Evolutionary conservation across 2,797 vertebrate species (phyloP), one percentile per base, ranked within the genome.

Genomic region (Lacerta agilis): DNA sequence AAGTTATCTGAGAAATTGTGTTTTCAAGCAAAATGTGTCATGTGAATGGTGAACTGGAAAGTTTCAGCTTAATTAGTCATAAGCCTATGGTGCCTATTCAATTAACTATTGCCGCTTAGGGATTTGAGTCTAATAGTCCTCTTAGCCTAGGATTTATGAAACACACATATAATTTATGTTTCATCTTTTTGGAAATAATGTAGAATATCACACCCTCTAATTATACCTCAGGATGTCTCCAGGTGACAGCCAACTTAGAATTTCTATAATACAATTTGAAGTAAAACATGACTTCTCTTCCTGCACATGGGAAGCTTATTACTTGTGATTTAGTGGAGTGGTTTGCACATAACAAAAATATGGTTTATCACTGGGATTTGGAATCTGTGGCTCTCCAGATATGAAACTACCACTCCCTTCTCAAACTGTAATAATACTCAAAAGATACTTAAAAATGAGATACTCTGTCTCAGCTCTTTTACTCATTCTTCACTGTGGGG

Each of bases 221-320:
- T 82, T 82, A 82, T 43, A 66, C 5, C 58, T 36, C 23, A 67
- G 61, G 36, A 82, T 82, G 41, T 71, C 41, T 71, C 66, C 8
- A 49, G n/a, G 71, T 55, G 45, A 49, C 29, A 45, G 45, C 29
- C 45, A 23, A 33, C 17, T 49, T 71, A 33, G 5, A 90, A 92
- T 82, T 86, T 84, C 67, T 0, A 23, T 33, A 92, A n/a, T 41
- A 76, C 87, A 0, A 0, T 61, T 90, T 93, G 90, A 90, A 79
- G 80, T 91, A 89, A 91, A 89, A 88, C 13, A 69, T 69, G 36
- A 92, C 92, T 92, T 93, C 23, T 72, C 49, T 55, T 55, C 13
- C 49, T 25, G 64, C 64, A 66, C 64, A 66, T 66, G 64, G 64
- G 64, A 66, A 27, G 25, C 64, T 27, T 66, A 9, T 1, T 55